Base-by-base conservation (phyloP, 2,888 invertebrate species). In the Ophioninae sp. region DNA sequence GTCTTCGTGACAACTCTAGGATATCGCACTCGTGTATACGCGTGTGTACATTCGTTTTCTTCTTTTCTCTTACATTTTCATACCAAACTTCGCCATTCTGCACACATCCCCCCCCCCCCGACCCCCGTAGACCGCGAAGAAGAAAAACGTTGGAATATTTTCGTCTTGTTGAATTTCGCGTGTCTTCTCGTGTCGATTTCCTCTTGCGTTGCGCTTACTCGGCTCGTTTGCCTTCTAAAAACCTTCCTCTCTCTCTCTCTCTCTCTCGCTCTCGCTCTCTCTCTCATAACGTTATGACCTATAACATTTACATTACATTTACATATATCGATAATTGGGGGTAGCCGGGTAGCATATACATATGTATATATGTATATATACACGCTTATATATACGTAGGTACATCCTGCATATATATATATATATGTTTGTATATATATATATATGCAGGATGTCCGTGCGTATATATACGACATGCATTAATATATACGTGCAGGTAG, bases 291-390 rank as follows among this genome's bases (percentile, higher is more conserved):
- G 87, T 77, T 88, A 88, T 88, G 88, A 87, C 89, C 90, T 91
- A 91, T 87, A 89, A 74, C 88, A 89, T 89, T 83, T 83, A 86
- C 84, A 86, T 85, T 84, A 81, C 79, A 81, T 86, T 84, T 85
- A 85, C 84, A 85, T 83, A 71, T 81, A 83, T 78, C 74, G 51
- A 74, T 58, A 69, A 75, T 75, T 65, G 71, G 90, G 91, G 89
- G 88, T 91, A 91, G 90, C 90, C 90, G 88, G 87, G 88, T 88
- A 90, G 88, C 89, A 90, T 89, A 90, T 90, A 91, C 65, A 65
- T 75, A 74, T 56, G 2, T 64, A 74, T 74, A 75, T 65, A 65
- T 89, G 89, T 90, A 61, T 51, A 61, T 72, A 59, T 59, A 58
- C 37, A 71, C 56, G 58, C 30, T 3, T 39, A 71, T 9, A 71